Evolutionary conservation across 2,797 vertebrate genomes (phyloP).

Genomic region (Cossypha dichroa): DNA sequence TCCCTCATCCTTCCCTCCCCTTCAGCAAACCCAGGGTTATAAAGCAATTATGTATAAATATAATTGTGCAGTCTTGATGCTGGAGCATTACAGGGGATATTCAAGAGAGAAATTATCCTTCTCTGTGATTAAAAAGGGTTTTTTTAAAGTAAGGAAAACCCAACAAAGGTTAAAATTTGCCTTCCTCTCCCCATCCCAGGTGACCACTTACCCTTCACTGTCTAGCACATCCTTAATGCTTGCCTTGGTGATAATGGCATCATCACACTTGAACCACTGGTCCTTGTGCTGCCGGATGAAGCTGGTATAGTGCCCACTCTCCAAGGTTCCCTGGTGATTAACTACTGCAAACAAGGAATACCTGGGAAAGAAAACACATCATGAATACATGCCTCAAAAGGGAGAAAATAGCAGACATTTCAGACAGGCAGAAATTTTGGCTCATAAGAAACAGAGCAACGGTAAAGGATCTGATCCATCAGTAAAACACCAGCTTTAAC

Average conservation of each 20-base stretch:
- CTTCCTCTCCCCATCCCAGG: background rate
- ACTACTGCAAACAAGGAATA: conserved; percentile 99
- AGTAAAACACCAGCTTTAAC: background rate
- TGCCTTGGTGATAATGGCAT: conserved; percentile 99
- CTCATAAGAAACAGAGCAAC: accelerated
- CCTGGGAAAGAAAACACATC: conserved; percentile 72
- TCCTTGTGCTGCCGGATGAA: conserved; percentile 99
- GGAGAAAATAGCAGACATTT: background rate
- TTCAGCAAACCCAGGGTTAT: background rate
- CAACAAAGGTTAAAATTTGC: background rate
- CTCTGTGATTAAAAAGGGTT: background rate
- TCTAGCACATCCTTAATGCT: conserved; percentile 99
- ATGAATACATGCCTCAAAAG: background rate
- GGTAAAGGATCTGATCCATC: background rate
- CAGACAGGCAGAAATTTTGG: background rate
- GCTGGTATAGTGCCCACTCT: conserved; percentile 98
- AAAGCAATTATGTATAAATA: background rate
- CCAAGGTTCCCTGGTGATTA: conserved; percentile 98
- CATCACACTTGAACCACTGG: conserved; percentile 99
- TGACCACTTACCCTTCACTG: conserved; percentile 90
- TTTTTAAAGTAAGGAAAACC: background rate
- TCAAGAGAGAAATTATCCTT: background rate
- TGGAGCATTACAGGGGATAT: background rate
- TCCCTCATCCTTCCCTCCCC: background rate
- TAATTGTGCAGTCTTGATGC: background rate